Evolutionary conservation across 2,113 vertebrate genomes (phyloP).

Genomic region (Hypanus sabinus): DNA sequence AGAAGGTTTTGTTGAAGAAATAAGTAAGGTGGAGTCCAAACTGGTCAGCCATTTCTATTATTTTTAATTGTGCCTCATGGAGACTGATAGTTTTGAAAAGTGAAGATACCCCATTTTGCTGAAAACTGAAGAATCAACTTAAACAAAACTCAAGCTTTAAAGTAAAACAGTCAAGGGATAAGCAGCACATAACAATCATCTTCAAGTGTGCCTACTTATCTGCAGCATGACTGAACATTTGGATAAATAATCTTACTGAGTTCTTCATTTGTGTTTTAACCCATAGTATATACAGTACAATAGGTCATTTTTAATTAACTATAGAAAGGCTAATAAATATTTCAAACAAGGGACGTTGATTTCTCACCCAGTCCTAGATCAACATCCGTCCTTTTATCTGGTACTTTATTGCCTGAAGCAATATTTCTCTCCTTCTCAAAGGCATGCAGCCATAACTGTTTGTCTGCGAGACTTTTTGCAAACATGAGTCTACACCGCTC

Average conservation of each 20-base stretch:
- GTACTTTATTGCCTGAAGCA: slow-evolving; percentile 78
- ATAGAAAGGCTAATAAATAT: too few species aligned
- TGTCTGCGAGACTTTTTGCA: slow-evolving; percentile 84
- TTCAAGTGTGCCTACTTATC: neutral
- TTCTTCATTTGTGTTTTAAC: neutral
- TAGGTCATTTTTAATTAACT: neutral
- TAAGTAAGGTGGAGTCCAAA: too few species aligned
- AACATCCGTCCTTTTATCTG: slow-evolving; percentile 55
- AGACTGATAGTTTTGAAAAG: too few species aligned
- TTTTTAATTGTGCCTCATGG: too few species aligned
- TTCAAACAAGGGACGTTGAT: neutral
- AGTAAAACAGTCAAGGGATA: too few species aligned
- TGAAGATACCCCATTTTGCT: too few species aligned
- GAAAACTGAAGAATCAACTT: too few species aligned
- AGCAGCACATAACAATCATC: neutral
- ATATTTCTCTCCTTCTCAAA: slow-evolving; percentile 79
- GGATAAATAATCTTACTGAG: neutral
- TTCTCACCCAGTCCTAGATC: neutral
- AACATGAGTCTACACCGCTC: slow-evolving; percentile 73
- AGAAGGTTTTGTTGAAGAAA: too few species aligned
- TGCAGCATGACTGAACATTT: neutral
- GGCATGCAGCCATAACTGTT: slow-evolving; percentile 82
- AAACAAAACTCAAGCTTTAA: too few species aligned
- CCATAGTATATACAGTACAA: neutral
- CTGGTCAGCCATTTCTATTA: too few species aligned